Evolutionary conservation across 2,113 vertebrate species (phyloP).

Genomic region (Trinectes maculatus): DNA sequence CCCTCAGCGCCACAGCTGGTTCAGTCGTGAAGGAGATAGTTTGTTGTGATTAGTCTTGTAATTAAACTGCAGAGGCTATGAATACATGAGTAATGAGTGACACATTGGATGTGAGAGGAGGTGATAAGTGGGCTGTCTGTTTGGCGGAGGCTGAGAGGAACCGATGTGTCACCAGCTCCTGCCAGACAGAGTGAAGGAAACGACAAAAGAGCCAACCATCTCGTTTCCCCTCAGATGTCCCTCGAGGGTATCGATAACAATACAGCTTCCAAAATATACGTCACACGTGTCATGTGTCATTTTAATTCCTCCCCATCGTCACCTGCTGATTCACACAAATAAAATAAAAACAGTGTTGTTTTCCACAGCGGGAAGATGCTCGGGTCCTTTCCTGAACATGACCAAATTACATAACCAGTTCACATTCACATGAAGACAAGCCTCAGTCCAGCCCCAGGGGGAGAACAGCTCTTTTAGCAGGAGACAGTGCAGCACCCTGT

Average conservation of each 20-base stretch:
- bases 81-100: constrained; percentile 79
- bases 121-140: constrained; percentile 71
- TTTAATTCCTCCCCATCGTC: not conserved
- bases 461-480: constrained; percentile 36
- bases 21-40: constrained; percentile 64
- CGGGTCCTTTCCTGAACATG: constrained; percentile 21
- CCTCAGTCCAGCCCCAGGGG: constrained; percentile 43
- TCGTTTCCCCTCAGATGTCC: constrained; percentile 17
- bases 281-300: not conserved
- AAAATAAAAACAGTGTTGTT: constrained; percentile 7
- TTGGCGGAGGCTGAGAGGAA: constrained; percentile 47
- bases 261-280: not conserved
- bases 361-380: constrained; percentile 10
- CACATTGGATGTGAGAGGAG: constrained; percentile 69
- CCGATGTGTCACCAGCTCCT: constrained; percentile 22
- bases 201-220: constrained; percentile 42
- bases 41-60: constrained; percentile 80
- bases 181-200: constrained; percentile 25
- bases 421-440: constrained; percentile 28
- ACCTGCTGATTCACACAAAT: not conserved
- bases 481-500: constrained; percentile 57
- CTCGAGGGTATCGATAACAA: constrained; percentile 31
- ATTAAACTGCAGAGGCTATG: constrained; percentile 78
- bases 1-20: constrained; percentile 58
- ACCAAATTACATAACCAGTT: constrained; percentile 49